Evolutionary conservation across 2,113 vertebrate species (phyloP).

Genomic region (Sturnus vulgaris): DNA sequence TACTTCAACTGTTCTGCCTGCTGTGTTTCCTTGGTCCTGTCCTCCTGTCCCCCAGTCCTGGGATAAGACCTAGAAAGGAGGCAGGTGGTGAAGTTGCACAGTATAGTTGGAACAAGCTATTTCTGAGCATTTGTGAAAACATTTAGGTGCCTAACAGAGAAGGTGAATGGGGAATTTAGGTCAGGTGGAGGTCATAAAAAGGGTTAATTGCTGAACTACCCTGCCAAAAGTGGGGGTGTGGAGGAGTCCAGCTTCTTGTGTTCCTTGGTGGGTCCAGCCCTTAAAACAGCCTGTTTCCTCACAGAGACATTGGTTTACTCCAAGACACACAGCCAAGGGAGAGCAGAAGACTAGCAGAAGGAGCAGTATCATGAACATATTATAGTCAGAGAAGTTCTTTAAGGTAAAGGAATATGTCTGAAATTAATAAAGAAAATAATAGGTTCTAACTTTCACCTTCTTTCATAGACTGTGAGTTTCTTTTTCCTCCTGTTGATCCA

Average conservation of each 20-base stretch:
- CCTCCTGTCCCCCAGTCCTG: neutral
- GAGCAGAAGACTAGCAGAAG: neutral
- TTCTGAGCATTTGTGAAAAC: neutral
- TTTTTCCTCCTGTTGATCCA: rapidly evolving
- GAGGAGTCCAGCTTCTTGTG: neutral
- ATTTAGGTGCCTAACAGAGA: neutral
- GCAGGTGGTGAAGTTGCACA: neutral
- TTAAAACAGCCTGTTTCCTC: neutral
- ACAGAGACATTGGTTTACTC: neutral
- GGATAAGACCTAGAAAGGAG: neutral
- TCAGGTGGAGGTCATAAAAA: neutral
- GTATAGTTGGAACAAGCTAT: neutral
- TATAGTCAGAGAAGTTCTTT: neutral
- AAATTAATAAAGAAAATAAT: neutral
- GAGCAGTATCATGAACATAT: neutral
- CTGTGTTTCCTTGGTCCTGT: neutral
- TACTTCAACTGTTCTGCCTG: neutral
- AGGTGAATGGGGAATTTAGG: neutral
- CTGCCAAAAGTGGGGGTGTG: neutral
- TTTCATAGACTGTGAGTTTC: neutral
- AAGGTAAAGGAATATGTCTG: neutral
- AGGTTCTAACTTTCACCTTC: neutral
- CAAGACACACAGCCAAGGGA: neutral
- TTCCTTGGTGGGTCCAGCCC: neutral
- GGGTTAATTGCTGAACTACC: neutral